Percentiles rank a stretch among this genome's conserved stretches.
Conservation (phyloP, 2,113 vertebrate species). For the Cnemophilus loriae region DNA sequence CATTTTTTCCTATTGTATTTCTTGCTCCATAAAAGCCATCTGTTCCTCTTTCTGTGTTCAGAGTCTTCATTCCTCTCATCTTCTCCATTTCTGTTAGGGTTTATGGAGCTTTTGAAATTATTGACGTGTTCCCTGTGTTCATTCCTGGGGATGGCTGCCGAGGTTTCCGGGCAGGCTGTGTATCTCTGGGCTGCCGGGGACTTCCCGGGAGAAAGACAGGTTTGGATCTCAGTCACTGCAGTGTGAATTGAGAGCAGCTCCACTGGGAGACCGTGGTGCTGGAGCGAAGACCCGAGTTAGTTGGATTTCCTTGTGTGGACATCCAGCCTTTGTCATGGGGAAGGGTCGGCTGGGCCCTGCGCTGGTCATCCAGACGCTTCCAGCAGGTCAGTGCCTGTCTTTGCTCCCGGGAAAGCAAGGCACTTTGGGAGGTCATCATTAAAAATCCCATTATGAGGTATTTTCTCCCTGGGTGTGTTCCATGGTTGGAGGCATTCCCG, state of each 20-base stretch:
- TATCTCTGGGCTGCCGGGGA: background rate
- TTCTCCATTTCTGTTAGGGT: background rate
- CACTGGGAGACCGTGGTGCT: accelerated
- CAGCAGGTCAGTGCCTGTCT: accelerated
- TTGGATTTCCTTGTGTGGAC: accelerated
- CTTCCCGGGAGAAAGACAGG: background rate
- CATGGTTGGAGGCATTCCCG: accelerated
- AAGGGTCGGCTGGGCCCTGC: background rate
- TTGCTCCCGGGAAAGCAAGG: background rate
- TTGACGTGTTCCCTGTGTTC: background rate
- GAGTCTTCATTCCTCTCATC: background rate
- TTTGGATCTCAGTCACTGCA: background rate
- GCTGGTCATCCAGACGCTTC: background rate
- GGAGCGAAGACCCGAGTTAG: accelerated
- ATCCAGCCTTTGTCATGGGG: accelerated
- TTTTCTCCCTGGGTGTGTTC: background rate
- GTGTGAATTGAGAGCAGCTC: background rate
- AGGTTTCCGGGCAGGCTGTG: background rate
- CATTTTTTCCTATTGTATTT: background rate
- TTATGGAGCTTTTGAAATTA: background rate
- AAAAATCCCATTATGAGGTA: background rate
- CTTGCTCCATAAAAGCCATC: constrained; percentile 36
- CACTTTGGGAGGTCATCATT: background rate
- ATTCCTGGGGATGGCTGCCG: background rate
- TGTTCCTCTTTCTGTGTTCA: background rate